Conservation (phyloP, 2,888 invertebrate genomes). For the Dimorphilus gyrociliatus region DNA sequence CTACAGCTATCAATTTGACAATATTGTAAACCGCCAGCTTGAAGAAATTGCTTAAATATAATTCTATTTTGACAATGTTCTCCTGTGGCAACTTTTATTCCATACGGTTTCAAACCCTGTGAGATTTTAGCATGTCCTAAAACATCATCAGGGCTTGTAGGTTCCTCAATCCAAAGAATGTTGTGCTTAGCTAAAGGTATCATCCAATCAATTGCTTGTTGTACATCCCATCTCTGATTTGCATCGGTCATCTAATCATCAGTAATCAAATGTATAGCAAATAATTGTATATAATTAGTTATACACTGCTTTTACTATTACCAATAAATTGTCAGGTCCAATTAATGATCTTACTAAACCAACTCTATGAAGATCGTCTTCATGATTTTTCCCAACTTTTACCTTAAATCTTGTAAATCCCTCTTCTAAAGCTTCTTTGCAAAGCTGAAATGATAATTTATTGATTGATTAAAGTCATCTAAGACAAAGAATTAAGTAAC, state of each 20-base stretch:
- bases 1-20: conserved; percentile 80
- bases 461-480: neutral
- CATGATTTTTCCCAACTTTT: conserved; percentile 66
- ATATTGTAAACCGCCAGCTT: conserved; percentile 60
- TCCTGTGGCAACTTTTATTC: conserved; percentile 73
- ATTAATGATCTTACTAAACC: conserved; percentile 56
- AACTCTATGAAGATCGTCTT: conserved; percentile 58
- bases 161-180: conserved; percentile 77
- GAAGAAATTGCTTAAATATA: conserved; percentile 72
- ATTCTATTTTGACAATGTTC: conserved; percentile 81
- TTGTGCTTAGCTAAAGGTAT: conserved; percentile 54
- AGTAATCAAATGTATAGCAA: neutral
- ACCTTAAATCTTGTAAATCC: conserved; percentile 57
- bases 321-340: conserved; percentile 56
- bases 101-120: conserved; percentile 47
- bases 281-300: too few species aligned
- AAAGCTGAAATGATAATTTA: conserved; percentile 40
- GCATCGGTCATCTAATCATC: conserved; percentile 43
- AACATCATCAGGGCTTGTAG: conserved; percentile 76
- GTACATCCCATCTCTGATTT: conserved; percentile 54
- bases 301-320: conserved; percentile 37
- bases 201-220: conserved; percentile 72
- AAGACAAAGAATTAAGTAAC: too few species aligned
- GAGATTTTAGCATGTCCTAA: conserved; percentile 62
- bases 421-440: conserved; percentile 52